phyloP scores from a whole-genome alignment of 2,888 invertebrate species.

The Drosophila infuscata region DNA sequence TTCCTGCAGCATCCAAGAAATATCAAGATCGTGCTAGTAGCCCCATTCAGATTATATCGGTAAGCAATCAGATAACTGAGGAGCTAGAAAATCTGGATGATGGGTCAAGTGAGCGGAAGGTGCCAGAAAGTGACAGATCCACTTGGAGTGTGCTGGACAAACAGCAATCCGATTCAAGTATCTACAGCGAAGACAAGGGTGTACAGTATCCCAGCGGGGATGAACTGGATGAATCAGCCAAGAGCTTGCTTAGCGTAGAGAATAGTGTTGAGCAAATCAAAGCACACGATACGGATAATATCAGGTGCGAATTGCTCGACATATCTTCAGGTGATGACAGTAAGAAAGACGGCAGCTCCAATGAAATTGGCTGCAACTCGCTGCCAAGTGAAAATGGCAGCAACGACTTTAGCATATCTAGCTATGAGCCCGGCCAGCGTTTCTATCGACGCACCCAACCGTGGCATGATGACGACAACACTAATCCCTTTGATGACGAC shows the following conservation, averaged over 20 bases:
- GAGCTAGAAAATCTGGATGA: background rate
- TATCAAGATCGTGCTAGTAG: constrained; percentile 64
- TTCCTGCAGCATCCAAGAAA: constrained; percentile 13
- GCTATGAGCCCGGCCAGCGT: constrained; percentile 48
- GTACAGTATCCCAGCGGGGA: constrained; percentile 55
- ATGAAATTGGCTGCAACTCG: constrained; percentile 18
- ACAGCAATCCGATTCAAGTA: constrained; percentile 28
- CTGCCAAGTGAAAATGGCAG: constrained; percentile 4
- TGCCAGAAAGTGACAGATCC: background rate
- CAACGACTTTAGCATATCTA: constrained; percentile 18
- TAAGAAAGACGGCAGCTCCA: constrained; percentile 10
- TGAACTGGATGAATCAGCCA: constrained; percentile 20
- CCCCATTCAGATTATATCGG: constrained; percentile 52
- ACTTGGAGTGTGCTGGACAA: constrained; percentile 6
- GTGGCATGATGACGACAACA: constrained; percentile 6
- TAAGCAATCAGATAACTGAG: background rate
- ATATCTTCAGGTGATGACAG: constrained; percentile 32
- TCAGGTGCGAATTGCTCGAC: constrained; percentile 27
- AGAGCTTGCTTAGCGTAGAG: background rate
- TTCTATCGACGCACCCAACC: constrained; percentile 51
- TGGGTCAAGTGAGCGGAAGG: background rate
- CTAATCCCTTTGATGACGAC: background rate
- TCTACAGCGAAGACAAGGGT: constrained; percentile 41
- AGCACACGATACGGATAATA: constrained; percentile 21
- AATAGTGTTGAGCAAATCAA: background rate